These are phyloP conservation scores for Elmis aenea DNA, from an alignment of 2,888 invertebrate species.

Conservation along the genomic window DNA sequence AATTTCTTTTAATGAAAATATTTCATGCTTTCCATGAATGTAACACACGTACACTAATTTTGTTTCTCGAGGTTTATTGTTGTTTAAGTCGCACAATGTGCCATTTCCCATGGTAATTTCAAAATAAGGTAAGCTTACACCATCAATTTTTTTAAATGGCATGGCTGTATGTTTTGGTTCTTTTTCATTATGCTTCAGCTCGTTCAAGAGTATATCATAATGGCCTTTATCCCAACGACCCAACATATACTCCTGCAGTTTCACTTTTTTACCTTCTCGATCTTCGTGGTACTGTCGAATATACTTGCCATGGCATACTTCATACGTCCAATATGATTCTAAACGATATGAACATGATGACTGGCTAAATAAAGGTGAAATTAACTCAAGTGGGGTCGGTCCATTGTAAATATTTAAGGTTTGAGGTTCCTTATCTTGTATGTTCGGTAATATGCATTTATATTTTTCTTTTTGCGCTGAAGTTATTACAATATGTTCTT, in stretches of 20 bases:
- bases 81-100: constrained; percentile 84
- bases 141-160: constrained; percentile 74
- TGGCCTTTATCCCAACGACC: constrained; percentile 71
- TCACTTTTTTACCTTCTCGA: constrained; percentile 77
- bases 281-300: constrained; percentile 95
- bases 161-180: constrained; percentile 49
- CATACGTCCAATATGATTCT: constrained; percentile 94
- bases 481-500: constrained; percentile 61
- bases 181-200: constrained; percentile 48
- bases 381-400: constrained; percentile 70
- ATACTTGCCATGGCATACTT: constrained; percentile 88
- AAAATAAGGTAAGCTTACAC: constrained; percentile 81
- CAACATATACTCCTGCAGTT: constrained; percentile 78
- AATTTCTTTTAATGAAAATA: constrained; percentile 88
- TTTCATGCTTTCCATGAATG: constrained; percentile 81
- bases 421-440: constrained; percentile 52
- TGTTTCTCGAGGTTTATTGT: constrained; percentile 72
- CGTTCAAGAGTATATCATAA: constrained; percentile 53
- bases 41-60: constrained; percentile 86
- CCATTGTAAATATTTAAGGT: constrained; percentile 62
- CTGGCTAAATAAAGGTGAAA: constrained; percentile 71
- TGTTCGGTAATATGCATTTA: constrained; percentile 72
- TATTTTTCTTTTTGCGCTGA: constrained; percentile 79
- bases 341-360: constrained; percentile 80
- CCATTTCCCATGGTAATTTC: constrained; percentile 85